Percentiles rank a stretch among this genome's conserved stretches.
phyloP scores from a whole-genome alignment of 2,797 vertebrate genomes.

The Delichon dasypus region DNA sequence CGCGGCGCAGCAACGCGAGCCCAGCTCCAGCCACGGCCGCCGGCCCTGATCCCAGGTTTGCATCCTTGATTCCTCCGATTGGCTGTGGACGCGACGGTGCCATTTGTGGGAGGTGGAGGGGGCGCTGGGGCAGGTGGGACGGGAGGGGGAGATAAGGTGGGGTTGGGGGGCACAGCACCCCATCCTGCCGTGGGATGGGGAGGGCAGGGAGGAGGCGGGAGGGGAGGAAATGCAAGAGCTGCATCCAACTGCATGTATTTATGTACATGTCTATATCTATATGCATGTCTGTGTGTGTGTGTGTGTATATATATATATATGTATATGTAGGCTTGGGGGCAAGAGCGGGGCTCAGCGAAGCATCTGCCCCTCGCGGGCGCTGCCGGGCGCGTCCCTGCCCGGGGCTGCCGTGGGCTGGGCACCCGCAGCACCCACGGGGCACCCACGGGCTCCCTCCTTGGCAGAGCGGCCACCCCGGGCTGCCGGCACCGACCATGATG shows the following conservation, averaged over 20 bases:
- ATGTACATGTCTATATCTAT: not conserved
- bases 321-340: not conserved
- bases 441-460: not conserved
- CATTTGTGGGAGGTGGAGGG: not conserved
- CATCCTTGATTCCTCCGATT: not conserved
- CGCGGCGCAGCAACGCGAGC: not conserved
- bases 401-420: not conserved
- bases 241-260: not conserved
- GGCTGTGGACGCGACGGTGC: not conserved
- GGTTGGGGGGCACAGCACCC: not conserved
- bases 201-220: not conserved
- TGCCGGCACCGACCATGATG: slow-evolving; percentile 77
- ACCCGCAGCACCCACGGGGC: not conserved
- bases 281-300: fast-evolving
- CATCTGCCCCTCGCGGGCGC: not conserved
- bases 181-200: not conserved
- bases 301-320: not conserved
- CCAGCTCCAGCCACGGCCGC: not conserved
- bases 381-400: not conserved
- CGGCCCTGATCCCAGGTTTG: slow-evolving; percentile 57
- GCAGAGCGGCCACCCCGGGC: slow-evolving; percentile 26
- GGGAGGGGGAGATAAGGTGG: not conserved
- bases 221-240: not conserved
- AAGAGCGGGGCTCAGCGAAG: not conserved
- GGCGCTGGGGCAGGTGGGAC: not conserved